A percentile compares a stretch with the other conserved stretches of the same genome.
These are phyloP conservation scores for Hippocampus mohnikei DNA, from an alignment of 2,113 vertebrate genomes.

Conservation along the genomic window DNA sequence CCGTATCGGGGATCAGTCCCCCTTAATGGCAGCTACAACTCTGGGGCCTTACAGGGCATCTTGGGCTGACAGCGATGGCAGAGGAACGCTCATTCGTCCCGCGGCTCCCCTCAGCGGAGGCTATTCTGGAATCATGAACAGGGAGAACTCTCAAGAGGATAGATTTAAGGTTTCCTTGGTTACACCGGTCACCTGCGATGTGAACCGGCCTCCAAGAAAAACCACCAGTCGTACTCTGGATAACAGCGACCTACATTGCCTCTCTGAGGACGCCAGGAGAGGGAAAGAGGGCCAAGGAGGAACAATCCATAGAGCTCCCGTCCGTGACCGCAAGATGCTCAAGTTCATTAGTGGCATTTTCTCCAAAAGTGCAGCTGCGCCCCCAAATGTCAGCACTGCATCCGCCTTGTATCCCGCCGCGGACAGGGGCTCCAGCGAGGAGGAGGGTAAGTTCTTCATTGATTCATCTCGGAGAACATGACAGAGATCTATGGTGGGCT, in stretches of 20 bases:
- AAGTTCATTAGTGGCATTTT: conserved; percentile 97
- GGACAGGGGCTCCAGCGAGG: conserved; percentile 74
- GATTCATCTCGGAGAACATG: not conserved
- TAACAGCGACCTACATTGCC: conserved; percentile 85
- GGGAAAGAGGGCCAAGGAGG: conserved; percentile 65
- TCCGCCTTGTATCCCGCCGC: conserved; percentile 64
- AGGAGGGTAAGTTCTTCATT: conserved; percentile 70
- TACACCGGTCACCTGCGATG: conserved; percentile 44
- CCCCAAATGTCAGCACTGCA: conserved; percentile 63
- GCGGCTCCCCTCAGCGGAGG: conserved; percentile 51
- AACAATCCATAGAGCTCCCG: conserved; percentile 73
- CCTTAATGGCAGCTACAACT: conserved; percentile 52
- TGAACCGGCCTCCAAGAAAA: conserved; percentile 77
- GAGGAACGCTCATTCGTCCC: conserved; percentile 60
- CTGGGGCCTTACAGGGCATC: conserved; percentile 79
- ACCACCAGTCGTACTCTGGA: conserved; percentile 90
- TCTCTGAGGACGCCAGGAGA: conserved; percentile 71
- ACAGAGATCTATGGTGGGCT: not conserved
- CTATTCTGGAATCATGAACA: conserved; percentile 51
- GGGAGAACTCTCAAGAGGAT: conserved; percentile 75
- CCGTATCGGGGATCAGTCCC: conserved; percentile 63
- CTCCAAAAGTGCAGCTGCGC: conserved; percentile 81
- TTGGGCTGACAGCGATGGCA: conserved; percentile 85
- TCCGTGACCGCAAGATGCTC: conserved; percentile 90
- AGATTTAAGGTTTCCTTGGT: conserved; percentile 68